These are phyloP conservation scores for Microtus richardsoni DNA, from an alignment of 2,113 vertebrate species.

Conservation along the genomic window DNA sequence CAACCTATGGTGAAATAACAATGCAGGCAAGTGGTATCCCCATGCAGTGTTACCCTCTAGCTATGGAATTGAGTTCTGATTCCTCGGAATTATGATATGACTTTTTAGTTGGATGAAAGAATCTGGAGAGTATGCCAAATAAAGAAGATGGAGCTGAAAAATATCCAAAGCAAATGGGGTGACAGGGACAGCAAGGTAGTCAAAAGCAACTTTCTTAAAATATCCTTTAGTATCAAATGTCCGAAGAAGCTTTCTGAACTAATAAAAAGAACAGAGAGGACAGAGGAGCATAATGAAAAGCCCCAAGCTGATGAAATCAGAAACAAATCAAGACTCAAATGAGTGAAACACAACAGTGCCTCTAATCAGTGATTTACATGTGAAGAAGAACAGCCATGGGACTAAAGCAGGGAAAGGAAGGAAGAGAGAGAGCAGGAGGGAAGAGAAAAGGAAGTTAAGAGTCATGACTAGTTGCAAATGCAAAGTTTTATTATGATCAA, in stretches of 20 bases:
- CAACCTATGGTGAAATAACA: background rate
- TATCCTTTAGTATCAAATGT: background rate
- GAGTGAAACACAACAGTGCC: background rate
- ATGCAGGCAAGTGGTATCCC: background rate
- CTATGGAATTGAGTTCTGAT: background rate
- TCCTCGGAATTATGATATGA: background rate
- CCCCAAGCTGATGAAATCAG: fast-evolving
- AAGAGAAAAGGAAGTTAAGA: background rate
- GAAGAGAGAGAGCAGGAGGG: background rate
- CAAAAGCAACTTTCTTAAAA: background rate
- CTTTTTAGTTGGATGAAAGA: background rate
- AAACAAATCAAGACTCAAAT: background rate
- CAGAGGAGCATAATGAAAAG: background rate
- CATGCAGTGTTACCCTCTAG: background rate
- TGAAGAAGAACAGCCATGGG: fast-evolving
- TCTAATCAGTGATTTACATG: background rate
- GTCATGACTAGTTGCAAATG: background rate
- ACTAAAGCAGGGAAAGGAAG: background rate
- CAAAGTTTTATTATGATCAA: background rate
- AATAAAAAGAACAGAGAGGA: background rate
- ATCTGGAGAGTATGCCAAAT: background rate
- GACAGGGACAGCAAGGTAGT: background rate
- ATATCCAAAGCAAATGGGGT: background rate
- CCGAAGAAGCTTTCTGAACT: background rate
- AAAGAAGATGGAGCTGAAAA: background rate